phyloP scores from a whole-genome alignment of 2,113 vertebrate species.

The Crotalus viridis region DNA sequence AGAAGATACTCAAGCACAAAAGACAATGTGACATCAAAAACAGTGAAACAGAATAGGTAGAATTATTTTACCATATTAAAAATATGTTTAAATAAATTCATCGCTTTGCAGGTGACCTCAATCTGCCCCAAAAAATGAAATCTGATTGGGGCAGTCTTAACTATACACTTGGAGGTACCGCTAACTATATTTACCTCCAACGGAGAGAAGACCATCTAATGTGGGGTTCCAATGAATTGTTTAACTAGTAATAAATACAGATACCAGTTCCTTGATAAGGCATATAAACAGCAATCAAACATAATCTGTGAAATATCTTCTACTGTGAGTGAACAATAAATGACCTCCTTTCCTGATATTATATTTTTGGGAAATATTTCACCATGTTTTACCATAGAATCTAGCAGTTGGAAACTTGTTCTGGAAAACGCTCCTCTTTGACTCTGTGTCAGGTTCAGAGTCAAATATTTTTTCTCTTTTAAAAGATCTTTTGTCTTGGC shows the following conservation, averaged over 20 bases:
- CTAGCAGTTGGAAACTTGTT: neutral
- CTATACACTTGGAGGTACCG: neutral
- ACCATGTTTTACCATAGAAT: neutral
- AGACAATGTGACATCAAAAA: neutral
- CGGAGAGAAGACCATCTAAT: neutral
- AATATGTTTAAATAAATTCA: neutral
- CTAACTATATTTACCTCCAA: neutral
- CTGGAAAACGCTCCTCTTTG: neutral
- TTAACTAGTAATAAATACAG: neutral
- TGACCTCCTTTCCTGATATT: neutral
- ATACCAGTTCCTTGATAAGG: neutral
- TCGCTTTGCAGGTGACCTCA: neutral
- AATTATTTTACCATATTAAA: neutral
- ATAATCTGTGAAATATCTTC: neutral
- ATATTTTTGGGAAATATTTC: neutral
- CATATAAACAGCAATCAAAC: neutral
- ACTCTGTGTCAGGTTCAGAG: neutral
- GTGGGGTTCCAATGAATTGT: neutral
- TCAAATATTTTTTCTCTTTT: neutral
- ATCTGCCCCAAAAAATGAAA: neutral
- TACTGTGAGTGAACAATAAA: neutral
- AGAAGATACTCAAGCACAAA: neutral
- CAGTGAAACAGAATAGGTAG: neutral
- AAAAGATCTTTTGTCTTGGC: neutral
- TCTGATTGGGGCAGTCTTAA: neutral